Evolutionary conservation across 2,113 vertebrate species (phyloP).

Genomic region (Mus spicilegus): DNA sequence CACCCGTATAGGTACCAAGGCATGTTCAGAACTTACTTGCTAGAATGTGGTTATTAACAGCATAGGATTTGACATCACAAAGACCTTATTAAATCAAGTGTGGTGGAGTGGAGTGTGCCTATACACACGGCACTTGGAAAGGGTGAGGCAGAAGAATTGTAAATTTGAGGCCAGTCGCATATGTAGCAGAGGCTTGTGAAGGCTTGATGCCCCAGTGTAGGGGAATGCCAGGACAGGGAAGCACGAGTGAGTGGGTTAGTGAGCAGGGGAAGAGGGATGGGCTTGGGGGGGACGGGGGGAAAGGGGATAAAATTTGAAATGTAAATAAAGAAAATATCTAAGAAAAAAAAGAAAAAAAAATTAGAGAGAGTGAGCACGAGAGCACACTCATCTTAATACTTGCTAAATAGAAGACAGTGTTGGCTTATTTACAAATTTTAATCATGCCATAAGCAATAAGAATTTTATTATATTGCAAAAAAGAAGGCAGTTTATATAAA

Average conservation of each 20-base stretch:
- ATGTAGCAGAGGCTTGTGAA: too few relatives aligned
- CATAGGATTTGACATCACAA: constrained; percentile 23
- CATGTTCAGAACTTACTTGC: neutral
- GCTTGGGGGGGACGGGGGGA: too few relatives aligned
- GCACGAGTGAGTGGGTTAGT: too few relatives aligned
- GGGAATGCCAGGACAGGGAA: too few relatives aligned
- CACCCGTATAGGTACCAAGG: neutral
- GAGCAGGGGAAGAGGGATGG: too few relatives aligned
- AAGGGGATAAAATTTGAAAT: too few relatives aligned
- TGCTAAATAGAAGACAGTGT: neutral
- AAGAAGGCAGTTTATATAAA: neutral
- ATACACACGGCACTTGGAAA: neutral
- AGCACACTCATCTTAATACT: neutral
- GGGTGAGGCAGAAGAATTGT: neutral
- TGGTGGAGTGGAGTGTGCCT: neutral
- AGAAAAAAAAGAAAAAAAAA: neutral
- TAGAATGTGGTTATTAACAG: neutral
- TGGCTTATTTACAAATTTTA: neutral
- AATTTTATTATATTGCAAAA: neutral
- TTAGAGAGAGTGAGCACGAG: neutral
- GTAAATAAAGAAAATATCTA: too few relatives aligned
- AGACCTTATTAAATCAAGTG: neutral
- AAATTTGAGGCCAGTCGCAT: neutral
- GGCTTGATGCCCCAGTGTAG: too few relatives aligned
- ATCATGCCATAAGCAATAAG: neutral